A percentile compares a stretch with the other conserved stretches of the same genome.
Evolutionary conservation across 2,797 vertebrate genomes (phyloP).

Genomic region (Falco cherrug): DNA sequence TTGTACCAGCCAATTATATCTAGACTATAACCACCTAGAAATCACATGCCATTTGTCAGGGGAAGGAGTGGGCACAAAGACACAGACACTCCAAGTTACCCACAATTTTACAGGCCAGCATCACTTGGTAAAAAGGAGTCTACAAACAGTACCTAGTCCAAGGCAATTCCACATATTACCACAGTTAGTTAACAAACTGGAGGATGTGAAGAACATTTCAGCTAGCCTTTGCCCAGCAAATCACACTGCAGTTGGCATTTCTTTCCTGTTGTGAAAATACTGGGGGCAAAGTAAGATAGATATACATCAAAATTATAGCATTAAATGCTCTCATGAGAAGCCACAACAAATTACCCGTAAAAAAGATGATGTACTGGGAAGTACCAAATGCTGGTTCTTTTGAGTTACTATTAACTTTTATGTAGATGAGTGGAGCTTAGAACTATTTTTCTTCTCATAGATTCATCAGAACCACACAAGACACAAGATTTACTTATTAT

Average conservation of each 20-base stretch:
- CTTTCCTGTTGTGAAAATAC: background rate
- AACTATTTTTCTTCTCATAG: background rate
- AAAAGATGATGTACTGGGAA: background rate
- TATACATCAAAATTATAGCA: background rate
- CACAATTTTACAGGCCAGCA: background rate
- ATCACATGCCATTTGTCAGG: background rate
- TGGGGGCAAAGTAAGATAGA: background rate
- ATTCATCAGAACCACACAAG: background rate
- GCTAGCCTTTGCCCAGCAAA: background rate
- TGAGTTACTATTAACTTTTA: background rate
- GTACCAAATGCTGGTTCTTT: background rate
- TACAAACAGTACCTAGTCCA: background rate
- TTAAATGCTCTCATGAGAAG: background rate
- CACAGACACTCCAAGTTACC: background rate
- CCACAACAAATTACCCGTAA: background rate
- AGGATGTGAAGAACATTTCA: background rate
- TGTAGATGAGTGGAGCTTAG: background rate
- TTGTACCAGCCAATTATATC: background rate
- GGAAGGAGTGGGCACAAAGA: background rate
- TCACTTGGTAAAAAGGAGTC: background rate
- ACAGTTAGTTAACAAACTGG: background rate
- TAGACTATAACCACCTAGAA: background rate
- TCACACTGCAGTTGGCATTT: background rate
- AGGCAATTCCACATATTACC: background rate
- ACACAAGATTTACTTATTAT: background rate